phyloP scores from a whole-genome alignment of 35 echinoderm and acorn worm genomes.

The Ptychodera flava region DNA sequence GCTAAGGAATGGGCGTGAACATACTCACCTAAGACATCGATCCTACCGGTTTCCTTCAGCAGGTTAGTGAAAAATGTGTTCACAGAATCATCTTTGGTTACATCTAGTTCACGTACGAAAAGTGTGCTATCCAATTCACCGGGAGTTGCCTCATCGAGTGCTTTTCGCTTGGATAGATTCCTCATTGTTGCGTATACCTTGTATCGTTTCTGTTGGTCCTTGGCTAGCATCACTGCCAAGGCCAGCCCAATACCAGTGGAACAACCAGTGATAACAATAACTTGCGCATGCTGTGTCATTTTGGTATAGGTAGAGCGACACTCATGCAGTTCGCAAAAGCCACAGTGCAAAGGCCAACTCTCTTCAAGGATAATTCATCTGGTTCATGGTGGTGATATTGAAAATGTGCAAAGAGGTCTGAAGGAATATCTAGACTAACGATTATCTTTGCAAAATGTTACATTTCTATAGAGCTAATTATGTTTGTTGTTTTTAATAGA shows the following conservation, averaged over 20 bases:
- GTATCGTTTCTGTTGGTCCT: slow-evolving; percentile 33
- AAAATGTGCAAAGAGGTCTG: no score
- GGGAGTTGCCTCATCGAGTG: slow-evolving; percentile 10
- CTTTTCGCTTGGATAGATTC: not conserved
- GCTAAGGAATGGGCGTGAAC: not conserved
- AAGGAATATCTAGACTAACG: no score
- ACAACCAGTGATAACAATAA: slow-evolving; percentile 54
- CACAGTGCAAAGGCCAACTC: no score
- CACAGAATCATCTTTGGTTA: slow-evolving; percentile 28
- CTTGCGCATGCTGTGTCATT: not conserved
- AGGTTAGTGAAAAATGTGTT: slow-evolving; percentile 12
- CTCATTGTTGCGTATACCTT: slow-evolving; percentile 41
- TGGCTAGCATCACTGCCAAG: slow-evolving; percentile 31
- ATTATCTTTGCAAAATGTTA: no score
- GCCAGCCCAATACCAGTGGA: slow-evolving; percentile 54
- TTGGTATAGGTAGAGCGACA: no score
- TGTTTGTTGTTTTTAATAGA: no score
- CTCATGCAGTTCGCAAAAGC: no score
- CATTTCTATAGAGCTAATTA: no score
- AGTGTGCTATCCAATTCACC: slow-evolving; percentile 29
- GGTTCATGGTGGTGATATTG: no score
- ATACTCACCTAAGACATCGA: slow-evolving; percentile 45
- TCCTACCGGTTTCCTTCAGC: slow-evolving; percentile 26
- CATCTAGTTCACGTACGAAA: slow-evolving; percentile 30
- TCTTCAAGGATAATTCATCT: no score